A percentile compares a stretch with the other conserved stretches of the same genome.
phyloP scores from a whole-genome alignment of 2,888 invertebrate species.

The Proisotoma minuta region DNA sequence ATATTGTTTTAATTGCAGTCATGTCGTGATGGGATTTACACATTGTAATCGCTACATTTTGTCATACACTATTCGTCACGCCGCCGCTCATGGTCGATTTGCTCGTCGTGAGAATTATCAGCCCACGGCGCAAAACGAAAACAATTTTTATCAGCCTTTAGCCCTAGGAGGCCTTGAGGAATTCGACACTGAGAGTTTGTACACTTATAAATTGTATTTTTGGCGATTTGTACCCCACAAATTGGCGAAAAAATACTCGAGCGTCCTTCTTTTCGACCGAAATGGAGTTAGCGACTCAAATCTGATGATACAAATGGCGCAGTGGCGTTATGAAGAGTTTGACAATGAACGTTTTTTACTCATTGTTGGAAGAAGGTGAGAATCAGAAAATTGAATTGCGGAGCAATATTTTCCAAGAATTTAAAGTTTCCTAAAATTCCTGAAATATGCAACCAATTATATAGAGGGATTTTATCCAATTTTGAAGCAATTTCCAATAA shows the following conservation, averaged over 20 bases:
- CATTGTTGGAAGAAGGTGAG: not conserved
- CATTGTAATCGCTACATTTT: slow-evolving; percentile 87
- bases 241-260: slow-evolving; percentile 58
- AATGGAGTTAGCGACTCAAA: slow-evolving; percentile 52
- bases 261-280: slow-evolving; percentile 60
- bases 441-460: too few species aligned
- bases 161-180: not conserved
- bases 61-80: slow-evolving; percentile 66
- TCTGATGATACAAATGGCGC: slow-evolving; percentile 63
- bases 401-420: too few species aligned
- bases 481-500: too few species aligned
- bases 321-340: slow-evolving; percentile 58
- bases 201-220: slow-evolving; percentile 65
- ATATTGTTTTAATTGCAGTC: too few species aligned
- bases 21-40: slow-evolving; percentile 92
- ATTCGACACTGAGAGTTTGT: slow-evolving; percentile 51
- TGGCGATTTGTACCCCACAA: slow-evolving; percentile 61
- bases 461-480: too few species aligned
- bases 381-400: too few species aligned
- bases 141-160: slow-evolving; percentile 56
- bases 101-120: not conserved
- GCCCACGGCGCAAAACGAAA: slow-evolving; percentile 49
- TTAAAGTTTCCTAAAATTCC: too few species aligned
- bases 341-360: slow-evolving; percentile 36
- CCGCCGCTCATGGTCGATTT: too few species aligned